These are phyloP conservation scores for Poecilia gillii DNA, from an alignment of 2,797 vertebrate species.

Conservation along the genomic window DNA sequence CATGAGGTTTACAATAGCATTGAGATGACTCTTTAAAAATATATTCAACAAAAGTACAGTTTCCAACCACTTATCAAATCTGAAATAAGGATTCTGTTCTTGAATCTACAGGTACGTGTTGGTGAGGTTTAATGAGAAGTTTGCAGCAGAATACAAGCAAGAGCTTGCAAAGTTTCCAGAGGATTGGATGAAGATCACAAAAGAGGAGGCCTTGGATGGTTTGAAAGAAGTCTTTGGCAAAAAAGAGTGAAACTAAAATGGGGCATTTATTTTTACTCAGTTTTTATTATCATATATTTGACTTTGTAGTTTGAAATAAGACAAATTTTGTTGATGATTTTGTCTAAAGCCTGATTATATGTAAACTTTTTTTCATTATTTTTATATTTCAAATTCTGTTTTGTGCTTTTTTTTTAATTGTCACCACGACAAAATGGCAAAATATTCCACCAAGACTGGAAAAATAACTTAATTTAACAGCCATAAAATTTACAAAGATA, in stretches of 20 bases:
- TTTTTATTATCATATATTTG: neutral
- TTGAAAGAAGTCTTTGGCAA: slow-evolving; percentile 54
- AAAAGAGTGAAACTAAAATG: slow-evolving; percentile 5
- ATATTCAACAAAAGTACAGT: neutral
- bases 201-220: slow-evolving; percentile 64
- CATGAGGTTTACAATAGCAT: neutral
- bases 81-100: neutral
- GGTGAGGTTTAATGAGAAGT: slow-evolving; percentile 68
- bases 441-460: neutral
- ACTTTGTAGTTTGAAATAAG: neutral
- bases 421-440: neutral
- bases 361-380: neutral
- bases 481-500: no score
- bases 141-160: slow-evolving; percentile 67
- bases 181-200: slow-evolving; percentile 72
- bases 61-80: neutral
- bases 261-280: neutral
- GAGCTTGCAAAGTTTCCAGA: slow-evolving; percentile 63
- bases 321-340: neutral
- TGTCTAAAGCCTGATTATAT: neutral
- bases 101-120: slow-evolving; percentile 69
- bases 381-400: neutral
- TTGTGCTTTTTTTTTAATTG: neutral
- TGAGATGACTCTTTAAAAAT: neutral
- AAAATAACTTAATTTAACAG: neutral